Conservation (phyloP, 2,888 invertebrate species). For the Cristatella mucedo region DNA sequence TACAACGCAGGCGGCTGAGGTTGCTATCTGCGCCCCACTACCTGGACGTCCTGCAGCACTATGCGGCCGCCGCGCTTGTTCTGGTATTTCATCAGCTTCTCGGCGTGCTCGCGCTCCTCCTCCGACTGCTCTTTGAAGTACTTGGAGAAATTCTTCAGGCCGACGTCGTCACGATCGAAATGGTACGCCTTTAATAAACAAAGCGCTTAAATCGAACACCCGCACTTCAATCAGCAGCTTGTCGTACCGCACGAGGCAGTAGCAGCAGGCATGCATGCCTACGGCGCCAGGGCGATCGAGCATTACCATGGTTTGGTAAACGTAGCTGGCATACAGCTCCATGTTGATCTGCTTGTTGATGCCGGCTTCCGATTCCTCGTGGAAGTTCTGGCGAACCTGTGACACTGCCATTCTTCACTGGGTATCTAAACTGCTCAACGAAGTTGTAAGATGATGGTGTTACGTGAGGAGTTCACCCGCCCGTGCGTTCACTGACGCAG, state of each 20-base stretch:
- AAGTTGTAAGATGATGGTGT: background rate
- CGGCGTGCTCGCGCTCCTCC: conserved; percentile 66
- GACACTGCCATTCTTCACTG: too few species aligned
- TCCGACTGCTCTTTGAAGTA: conserved; percentile 58
- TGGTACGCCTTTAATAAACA: conserved; percentile 61
- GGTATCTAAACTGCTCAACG: too few species aligned
- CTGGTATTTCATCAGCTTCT: conserved; percentile 44
- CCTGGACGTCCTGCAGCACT: conserved; percentile 48
- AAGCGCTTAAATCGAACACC: too few species aligned
- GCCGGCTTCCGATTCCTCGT: conserved; percentile 32
- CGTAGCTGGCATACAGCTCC: conserved; percentile 37
- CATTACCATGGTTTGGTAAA: conserved; percentile 36
- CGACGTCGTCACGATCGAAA: conserved; percentile 67
- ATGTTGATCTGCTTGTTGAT: conserved; percentile 38
- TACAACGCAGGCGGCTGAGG: too few species aligned
- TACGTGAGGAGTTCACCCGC: conserved; percentile 12
- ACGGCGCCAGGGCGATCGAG: too few species aligned
- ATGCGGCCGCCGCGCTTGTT: conserved; percentile 64
- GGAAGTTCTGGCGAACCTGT: conserved; percentile 39
- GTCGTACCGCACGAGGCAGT: too few species aligned
- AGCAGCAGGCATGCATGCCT: too few species aligned
- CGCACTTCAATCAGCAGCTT: too few species aligned
- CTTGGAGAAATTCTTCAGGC: conserved; percentile 46
- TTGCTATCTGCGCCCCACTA: too few species aligned
- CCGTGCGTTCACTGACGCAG: conserved; percentile 38